These are phyloP conservation scores for Lynx canadensis DNA, from an alignment of 2,113 vertebrate genomes.

Conservation along the genomic window DNA sequence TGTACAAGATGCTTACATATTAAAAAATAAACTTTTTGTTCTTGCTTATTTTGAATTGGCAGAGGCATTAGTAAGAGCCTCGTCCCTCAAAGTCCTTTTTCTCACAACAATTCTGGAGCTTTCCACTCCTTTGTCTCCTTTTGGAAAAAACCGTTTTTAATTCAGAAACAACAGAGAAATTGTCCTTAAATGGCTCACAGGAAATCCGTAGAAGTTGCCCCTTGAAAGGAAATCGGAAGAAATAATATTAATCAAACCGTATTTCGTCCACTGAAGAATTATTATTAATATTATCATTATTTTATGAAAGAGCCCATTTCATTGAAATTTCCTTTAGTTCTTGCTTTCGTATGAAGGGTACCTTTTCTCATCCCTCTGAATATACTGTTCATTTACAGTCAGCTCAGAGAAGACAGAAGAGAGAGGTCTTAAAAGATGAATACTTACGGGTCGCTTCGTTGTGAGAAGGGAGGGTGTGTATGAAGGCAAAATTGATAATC, in stretches of 20 bases:
- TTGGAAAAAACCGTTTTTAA: slow-evolving; percentile 16
- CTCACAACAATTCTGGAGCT: neutral
- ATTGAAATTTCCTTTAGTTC: neutral
- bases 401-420: slow-evolving; percentile 57
- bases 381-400: slow-evolving; percentile 36
- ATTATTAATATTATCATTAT: neutral
- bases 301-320: neutral
- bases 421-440: slow-evolving; percentile 67
- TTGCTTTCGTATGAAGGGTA: neutral
- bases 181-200: slow-evolving; percentile 1
- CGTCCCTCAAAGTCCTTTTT: neutral
- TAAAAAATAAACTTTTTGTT: neutral
- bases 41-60: neutral
- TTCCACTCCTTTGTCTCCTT: neutral
- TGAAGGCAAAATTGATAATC: slow-evolving; percentile 69
- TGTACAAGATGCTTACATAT: neutral
- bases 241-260: neutral
- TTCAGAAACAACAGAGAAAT: slow-evolving; percentile 17
- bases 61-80: neutral
- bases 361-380: slow-evolving; percentile 61
- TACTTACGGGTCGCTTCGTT: slow-evolving; percentile 40
- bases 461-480: slow-evolving; percentile 60
- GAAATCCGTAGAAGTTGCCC: neutral
- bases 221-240: slow-evolving; percentile 19
- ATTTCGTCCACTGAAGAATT: neutral